Evolutionary conservation across 2,888 invertebrate species (phyloP).

Genomic region (Eupithecia vulgata): DNA sequence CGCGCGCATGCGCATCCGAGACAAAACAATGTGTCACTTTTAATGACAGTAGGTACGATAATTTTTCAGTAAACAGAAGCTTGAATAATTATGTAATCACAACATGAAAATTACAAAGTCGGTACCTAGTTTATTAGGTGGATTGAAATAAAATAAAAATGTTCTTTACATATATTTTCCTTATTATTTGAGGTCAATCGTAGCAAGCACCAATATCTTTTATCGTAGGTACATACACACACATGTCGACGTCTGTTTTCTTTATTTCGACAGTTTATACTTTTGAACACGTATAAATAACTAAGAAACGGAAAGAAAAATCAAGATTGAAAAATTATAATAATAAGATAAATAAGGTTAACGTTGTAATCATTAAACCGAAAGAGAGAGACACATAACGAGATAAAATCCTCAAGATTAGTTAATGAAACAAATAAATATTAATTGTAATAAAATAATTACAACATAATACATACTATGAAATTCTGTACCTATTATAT

Average conservation of each 20-base stretch:
- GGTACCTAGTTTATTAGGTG: neutral
- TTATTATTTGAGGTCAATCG: neutral
- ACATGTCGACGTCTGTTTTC: neutral
- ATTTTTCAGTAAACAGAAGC: neutral
- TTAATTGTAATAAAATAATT: neutral
- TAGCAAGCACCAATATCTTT: neutral
- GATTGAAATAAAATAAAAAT: neutral
- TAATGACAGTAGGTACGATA: slow-evolving; percentile 15
- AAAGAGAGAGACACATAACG: neutral
- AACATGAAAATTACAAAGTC: neutral
- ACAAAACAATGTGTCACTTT: slow-evolving; percentile 30
- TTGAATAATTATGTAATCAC: neutral
- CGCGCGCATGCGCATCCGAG: slow-evolving; percentile 23
- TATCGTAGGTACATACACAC: neutral
- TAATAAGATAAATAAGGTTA: neutral
- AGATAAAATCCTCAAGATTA: neutral
- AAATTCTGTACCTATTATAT: too few species aligned
- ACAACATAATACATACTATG: neutral
- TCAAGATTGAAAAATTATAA: too few species aligned
- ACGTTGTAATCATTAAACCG: neutral
- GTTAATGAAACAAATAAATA: neutral
- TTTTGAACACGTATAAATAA: neutral
- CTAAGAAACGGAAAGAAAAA: neutral
- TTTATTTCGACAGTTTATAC: neutral
- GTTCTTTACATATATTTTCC: neutral